Percentiles rank a stretch among this genome's conserved stretches.
Conservation (phyloP, 2,888 invertebrate genomes). For the Machimus atricapillus region DNA sequence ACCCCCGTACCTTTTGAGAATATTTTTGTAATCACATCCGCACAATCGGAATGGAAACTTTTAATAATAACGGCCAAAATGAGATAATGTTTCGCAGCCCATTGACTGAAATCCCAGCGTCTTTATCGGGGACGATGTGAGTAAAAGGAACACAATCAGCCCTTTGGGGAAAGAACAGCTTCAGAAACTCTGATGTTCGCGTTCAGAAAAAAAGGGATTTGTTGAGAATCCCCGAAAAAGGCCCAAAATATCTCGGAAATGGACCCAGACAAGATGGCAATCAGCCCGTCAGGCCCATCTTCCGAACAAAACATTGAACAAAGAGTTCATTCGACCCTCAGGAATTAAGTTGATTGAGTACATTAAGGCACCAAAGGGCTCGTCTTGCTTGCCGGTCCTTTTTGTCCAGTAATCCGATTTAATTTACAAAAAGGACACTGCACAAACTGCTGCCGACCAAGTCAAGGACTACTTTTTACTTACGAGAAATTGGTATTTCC, state of each 20-base stretch:
- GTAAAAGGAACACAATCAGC: background rate
- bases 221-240: background rate
- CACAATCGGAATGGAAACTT: constrained; percentile 4
- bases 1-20: background rate
- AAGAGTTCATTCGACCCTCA: background rate
- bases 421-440: background rate
- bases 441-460: background rate
- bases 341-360: constrained; percentile 10
- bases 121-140: background rate
- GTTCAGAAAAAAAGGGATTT: background rate
- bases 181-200: background rate
- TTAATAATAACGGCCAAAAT: background rate
- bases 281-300: background rate
- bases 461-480: background rate
- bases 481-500: background rate
- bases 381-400: background rate
- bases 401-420: background rate
- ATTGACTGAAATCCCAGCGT: background rate
- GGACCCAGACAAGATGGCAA: background rate
- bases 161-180: background rate
- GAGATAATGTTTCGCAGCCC: background rate
- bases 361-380: background rate
- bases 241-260: background rate
- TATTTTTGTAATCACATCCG: background rate
- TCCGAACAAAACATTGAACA: constrained; percentile 5